Evolutionary conservation across 1,140 invertebrate genomes (phyloP).

Genomic region (Apis cerana): DNA sequence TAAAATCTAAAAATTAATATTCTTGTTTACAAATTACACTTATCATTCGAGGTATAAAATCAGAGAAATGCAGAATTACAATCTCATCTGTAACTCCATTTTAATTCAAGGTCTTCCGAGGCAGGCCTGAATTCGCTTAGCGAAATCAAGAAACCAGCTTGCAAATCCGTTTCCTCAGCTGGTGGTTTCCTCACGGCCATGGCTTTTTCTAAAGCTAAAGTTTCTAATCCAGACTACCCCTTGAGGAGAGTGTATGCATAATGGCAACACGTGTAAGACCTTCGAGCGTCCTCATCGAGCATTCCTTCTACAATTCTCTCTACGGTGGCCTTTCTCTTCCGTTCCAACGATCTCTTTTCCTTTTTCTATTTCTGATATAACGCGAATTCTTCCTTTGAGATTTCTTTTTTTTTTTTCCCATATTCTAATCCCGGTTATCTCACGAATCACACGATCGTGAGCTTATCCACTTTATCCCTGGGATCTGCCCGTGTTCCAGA

Average conservation of each 20-base stretch:
- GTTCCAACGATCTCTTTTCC: neutral
- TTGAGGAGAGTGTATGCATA: slow-evolving; percentile 61
- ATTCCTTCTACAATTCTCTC: slow-evolving; percentile 63
- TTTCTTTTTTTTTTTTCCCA: slow-evolving; percentile 36
- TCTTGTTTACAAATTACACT: too few species aligned
- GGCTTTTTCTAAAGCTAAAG: slow-evolving; percentile 45
- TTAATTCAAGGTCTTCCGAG: neutral
- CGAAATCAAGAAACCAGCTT: slow-evolving; percentile 21
- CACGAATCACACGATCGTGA: slow-evolving; percentile 47
- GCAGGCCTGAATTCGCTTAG: slow-evolving; percentile 1
- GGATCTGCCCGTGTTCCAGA: slow-evolving; percentile 10
- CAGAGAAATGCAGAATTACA: neutral
- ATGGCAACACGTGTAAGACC: slow-evolving; percentile 52
- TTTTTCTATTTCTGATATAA: too few species aligned
- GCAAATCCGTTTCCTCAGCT: slow-evolving; percentile 45
- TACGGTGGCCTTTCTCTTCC: slow-evolving; percentile 12
- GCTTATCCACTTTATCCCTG: slow-evolving; percentile 46
- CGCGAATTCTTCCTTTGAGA: slow-evolving; percentile 9
- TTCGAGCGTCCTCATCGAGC: slow-evolving; percentile 54
- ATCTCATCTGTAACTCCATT: neutral
- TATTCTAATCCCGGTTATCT: slow-evolving; percentile 44
- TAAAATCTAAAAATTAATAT: too few species aligned
- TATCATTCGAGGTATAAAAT: too few species aligned
- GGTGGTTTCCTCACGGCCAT: slow-evolving; percentile 35
- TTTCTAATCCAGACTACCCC: slow-evolving; percentile 62